These are phyloP conservation scores for Rhogogaster chlorosoma DNA, from an alignment of 2,888 invertebrate genomes.

Conservation along the genomic window DNA sequence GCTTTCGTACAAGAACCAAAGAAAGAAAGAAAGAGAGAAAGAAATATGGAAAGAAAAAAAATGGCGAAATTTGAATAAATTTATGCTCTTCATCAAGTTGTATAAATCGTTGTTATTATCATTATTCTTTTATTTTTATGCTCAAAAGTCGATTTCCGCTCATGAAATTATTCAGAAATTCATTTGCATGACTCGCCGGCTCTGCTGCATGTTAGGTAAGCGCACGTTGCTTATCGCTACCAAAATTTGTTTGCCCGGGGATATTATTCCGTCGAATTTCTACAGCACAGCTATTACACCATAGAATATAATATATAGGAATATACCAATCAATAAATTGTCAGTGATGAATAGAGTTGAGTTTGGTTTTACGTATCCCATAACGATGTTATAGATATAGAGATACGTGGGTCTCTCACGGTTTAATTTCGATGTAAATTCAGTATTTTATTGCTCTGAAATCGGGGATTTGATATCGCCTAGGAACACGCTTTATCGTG, in stretches of 20 bases:
- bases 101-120: not conserved
- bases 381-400: not conserved
- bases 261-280: slow-evolving; percentile 30
- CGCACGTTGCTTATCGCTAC: not conserved
- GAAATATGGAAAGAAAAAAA: not conserved
- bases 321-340: slow-evolving; percentile 43
- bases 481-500: not conserved
- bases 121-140: not conserved
- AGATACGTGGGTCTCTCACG: not conserved
- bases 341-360: slow-evolving; percentile 45
- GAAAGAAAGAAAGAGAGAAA: not conserved
- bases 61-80: not conserved
- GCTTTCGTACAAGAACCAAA: not conserved
- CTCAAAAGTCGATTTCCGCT: not conserved
- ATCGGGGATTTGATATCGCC: slow-evolving; percentile 29
- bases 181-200: not conserved
- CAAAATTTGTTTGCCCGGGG: not conserved
- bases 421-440: slow-evolving; percentile 48
- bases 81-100: not conserved
- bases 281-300: not conserved
- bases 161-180: slow-evolving; percentile 1
- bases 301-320: not conserved
- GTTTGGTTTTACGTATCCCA: slow-evolving; percentile 36
- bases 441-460: slow-evolving; percentile 22
- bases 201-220: too few relatives aligned